Percentiles rank a stretch among this genome's conserved stretches.
Evolutionary conservation across 2,113 vertebrate genomes (phyloP).

Genomic region (Hiodon alosoides): DNA sequence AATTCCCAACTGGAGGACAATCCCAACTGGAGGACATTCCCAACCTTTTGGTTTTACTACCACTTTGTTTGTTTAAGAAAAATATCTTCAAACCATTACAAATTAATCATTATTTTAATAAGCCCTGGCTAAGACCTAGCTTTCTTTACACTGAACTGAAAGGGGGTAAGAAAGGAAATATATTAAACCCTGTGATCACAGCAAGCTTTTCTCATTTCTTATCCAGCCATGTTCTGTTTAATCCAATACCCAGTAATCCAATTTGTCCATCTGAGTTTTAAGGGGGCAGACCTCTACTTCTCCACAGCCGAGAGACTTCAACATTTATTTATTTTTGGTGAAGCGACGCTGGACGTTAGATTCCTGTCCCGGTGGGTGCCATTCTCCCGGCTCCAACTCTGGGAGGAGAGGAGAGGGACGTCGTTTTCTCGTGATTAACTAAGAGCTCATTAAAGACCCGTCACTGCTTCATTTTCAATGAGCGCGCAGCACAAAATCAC

Average conservation of each 20-base stretch:
- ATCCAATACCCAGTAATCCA: conserved; percentile 99
- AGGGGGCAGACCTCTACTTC: conserved; percentile 83
- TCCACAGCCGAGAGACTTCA: conserved; percentile 80
- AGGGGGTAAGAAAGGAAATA: conserved; percentile 35
- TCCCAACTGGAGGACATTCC: no score
- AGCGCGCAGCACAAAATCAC: conserved; percentile 96
- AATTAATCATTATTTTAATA: conserved; percentile 83
- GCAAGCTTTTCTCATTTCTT: conserved; percentile 87
- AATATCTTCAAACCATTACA: conserved; percentile 61
- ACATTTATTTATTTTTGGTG: conserved; percentile 86
- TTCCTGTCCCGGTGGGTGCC: conserved; percentile 68
- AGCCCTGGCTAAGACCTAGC: conserved; percentile 72
- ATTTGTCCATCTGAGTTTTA: conserved; percentile 97
- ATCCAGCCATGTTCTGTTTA: conserved; percentile 92
- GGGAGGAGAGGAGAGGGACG: conserved; percentile 58
- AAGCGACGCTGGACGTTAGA: conserved; percentile 62
- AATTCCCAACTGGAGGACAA: no score
- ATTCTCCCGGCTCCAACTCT: conserved; percentile 74
- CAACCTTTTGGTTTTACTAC: no score
- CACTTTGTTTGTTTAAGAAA: no score
- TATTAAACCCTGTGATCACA: conserved; percentile 83
- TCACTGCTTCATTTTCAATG: conserved; percentile 89
- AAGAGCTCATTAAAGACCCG: conserved; percentile 97
- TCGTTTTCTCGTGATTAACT: conserved; percentile 96
- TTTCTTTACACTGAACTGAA: conserved; percentile 66